These are phyloP conservation scores for Myiopsitta monachus DNA, from an alignment of 2,113 vertebrate species.

Conservation along the genomic window DNA sequence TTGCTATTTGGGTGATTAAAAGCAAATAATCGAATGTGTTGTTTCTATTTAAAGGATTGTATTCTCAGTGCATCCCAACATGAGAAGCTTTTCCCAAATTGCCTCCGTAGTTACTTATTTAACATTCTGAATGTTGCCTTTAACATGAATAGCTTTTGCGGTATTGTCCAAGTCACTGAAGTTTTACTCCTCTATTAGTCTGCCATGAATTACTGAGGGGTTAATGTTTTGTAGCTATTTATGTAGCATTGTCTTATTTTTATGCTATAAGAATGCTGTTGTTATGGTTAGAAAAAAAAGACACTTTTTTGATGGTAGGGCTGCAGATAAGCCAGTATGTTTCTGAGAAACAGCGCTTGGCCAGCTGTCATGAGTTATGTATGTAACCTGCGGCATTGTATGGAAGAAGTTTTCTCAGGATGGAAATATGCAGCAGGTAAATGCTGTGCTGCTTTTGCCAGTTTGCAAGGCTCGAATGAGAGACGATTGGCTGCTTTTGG, in stretches of 20 bases:
- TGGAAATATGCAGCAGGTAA: not conserved
- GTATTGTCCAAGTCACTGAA: not conserved
- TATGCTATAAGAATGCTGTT: not conserved
- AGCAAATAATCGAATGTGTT: not conserved
- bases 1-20: not conserved
- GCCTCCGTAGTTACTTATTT: not conserved
- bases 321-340: not conserved
- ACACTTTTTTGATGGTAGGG: not conserved
- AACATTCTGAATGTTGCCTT: not conserved
- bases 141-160: not conserved
- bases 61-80: not conserved
- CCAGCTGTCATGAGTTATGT: not conserved
- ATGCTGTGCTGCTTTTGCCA: not conserved
- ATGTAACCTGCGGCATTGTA: not conserved
- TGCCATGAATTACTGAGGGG: not conserved
- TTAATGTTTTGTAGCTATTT: not conserved
- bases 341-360: not conserved
- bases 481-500: not conserved
- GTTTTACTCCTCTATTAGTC: not conserved
- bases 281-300: not conserved
- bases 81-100: not conserved
- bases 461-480: not conserved
- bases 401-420: not conserved
- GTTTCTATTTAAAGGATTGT: not conserved
- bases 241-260: not conserved